Base-by-base conservation (phyloP, 2,797 vertebrate genomes). In the Gymnothorax javanicus region DNA sequence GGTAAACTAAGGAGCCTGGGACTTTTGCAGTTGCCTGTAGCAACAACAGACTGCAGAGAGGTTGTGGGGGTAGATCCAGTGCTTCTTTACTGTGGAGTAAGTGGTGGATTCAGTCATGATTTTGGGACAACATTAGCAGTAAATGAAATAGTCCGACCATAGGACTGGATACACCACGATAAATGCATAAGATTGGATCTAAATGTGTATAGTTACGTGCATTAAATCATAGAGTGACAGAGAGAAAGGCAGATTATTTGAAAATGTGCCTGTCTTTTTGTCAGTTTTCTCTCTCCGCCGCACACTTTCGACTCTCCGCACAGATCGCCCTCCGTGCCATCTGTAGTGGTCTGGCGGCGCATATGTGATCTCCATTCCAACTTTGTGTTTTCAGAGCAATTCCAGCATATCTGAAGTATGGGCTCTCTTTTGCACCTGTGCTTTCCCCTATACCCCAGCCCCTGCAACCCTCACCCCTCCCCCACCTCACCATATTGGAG, bases 381-480 rank as follows among this genome's bases (percentile, higher is more conserved):
- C 62, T 64, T 84, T 90, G 93, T 93, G 90, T 93, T 93, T 93
- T 89, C 88, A 93, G 93, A 94, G 93, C 92, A 93, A 92, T 91
- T 91, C 84, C 86, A 93, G 92, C 92, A 91, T 90, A 91, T 92
- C 92, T 89, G 67, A 87, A 91, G 87, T 88, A 85, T 94, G 94
- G 94, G 94, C 93, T 95, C 92, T 94, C 91, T 91, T 87, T 93
- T 92, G 92, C 93, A 93, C 94, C 92, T 93, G 95, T 94, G 92
- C 94, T 94, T 96, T 94, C 85, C 91, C 88, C 33, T 43, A 2
- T 43, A 43, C 33, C 33, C 33, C 33, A 43, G 33, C 33, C 33
- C 33, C 33, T 43, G 33, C 33, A 86, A 89, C 86, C 87, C 91
- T 57, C 15, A 5, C 9, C 69, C 12, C 13, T 20, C 69, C 27